Evolutionary conservation across 53 echinoderm and acorn worm species (phyloP).

Genomic region (Apostichopus leukothele): DNA sequence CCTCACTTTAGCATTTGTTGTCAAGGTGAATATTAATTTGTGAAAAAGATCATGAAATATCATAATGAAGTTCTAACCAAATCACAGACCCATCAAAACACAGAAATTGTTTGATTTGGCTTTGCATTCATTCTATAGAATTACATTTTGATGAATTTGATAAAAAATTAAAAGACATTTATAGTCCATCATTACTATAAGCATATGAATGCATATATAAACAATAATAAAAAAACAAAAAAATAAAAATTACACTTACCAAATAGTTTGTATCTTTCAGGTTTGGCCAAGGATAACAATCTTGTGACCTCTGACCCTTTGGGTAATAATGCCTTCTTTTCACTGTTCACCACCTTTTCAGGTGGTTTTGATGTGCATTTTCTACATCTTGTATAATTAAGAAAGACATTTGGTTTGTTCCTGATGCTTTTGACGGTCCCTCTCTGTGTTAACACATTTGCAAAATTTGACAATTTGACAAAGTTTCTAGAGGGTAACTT

Average conservation of each 20-base stretch:
- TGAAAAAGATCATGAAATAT: too few species aligned
- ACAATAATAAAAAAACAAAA: too few species aligned
- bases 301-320: slow-evolving; percentile 23
- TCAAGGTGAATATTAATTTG: too few species aligned
- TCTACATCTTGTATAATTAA: slow-evolving; percentile 29
- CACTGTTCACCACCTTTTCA: neutral
- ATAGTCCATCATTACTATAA: too few species aligned
- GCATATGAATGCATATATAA: too few species aligned
- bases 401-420: slow-evolving; percentile 24
- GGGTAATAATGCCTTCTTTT: slow-evolving; percentile 16
- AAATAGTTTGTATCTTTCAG: slow-evolving; percentile 70
- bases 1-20: too few species aligned
- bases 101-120: too few species aligned
- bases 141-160: too few species aligned
- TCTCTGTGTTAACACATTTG: slow-evolving; percentile 5
- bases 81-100: too few species aligned
- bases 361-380: slow-evolving; percentile 23
- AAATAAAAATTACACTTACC: slow-evolving; percentile 52
- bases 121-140: too few species aligned
- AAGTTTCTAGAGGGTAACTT: slow-evolving; percentile 5
- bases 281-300: slow-evolving; percentile 64
- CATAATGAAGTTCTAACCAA: too few species aligned
- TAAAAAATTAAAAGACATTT: too few species aligned
- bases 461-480: neutral
- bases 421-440: neutral